Percentiles rank a stretch among this genome's conserved stretches.
These are phyloP conservation scores for Stegostoma tigrinum DNA, from an alignment of 2,113 vertebrate genomes.

Conservation along the genomic window DNA sequence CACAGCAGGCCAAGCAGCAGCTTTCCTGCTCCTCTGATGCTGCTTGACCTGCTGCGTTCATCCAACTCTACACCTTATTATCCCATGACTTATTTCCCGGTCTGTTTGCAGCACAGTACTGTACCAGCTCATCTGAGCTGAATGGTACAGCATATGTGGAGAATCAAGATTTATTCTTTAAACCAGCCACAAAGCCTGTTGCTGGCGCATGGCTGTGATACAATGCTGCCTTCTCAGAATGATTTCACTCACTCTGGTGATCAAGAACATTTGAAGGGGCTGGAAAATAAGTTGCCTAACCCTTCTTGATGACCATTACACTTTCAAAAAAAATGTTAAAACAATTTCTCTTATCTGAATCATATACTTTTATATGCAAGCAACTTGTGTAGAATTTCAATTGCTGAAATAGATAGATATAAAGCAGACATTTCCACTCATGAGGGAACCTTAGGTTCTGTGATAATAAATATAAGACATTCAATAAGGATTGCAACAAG, in stretches of 20 bases:
- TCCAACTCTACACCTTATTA: too few species aligned
- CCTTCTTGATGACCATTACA: not conserved
- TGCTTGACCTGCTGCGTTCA: too few species aligned
- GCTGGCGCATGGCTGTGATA: not conserved
- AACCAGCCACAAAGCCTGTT: not conserved
- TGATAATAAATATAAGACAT: not conserved
- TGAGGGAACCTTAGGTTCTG: not conserved
- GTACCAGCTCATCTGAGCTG: not conserved
- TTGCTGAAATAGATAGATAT: not conserved
- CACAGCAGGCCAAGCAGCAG: too few species aligned
- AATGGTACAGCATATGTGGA: not conserved
- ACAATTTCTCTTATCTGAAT: not conserved
- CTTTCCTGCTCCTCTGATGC: too few species aligned
- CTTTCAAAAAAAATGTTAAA: not conserved
- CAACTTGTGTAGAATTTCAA: not conserved
- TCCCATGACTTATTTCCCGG: not conserved
- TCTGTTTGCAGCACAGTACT: not conserved
- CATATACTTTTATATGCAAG: not conserved
- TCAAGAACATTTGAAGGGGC: not conserved
- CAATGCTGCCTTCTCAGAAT: not conserved
- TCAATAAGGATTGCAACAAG: not conserved
- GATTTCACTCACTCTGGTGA: not conserved
- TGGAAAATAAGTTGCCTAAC: not conserved
- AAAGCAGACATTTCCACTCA: not conserved
- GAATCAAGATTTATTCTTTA: not conserved